Evolutionary conservation across 2,113 vertebrate species (phyloP), one percentile per base, ranked within the genome.

Genomic region (Campylomormyrus numenius): DNA sequence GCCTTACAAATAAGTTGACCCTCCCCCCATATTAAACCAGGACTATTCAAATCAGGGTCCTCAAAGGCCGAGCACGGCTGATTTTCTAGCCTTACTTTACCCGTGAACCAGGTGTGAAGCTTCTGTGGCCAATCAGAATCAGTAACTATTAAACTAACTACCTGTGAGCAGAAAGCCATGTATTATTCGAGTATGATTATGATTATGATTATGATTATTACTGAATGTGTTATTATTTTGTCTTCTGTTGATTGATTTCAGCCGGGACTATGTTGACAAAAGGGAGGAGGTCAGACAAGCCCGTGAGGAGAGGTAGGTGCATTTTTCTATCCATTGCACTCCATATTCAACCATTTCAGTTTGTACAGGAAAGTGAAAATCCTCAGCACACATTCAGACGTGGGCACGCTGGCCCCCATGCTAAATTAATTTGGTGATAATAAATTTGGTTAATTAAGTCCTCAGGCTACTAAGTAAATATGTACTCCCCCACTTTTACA

Each of bases 301-400:
- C 90, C 96, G 98, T 95, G 98, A 98, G 95, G 97, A 99, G 92
- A 98, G 98, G 98, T 99, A 94, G 93, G 96, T 95, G 17, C 3
- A n/a, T 87, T 90, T 74, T 83, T 56, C 77, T 52, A 45, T 77
- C 35, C 35, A 89, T 70, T 13, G 8, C 66, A 19, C 50, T 15
- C 11, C 46, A n/a, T 19, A 24, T 11, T 74, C 6, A 24, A 8
- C 11, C 3, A 11, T 89, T 85, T 48, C 45, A 42, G 39, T 83
- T 45, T 21, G 35, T n/a, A 45, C 3, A 13, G 10, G 15, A 35
- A 48, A 45, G 24, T n/a, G 3, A 85, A 84, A 24, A 10, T 85
- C 5, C 2, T n/a, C 85, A 87, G 48, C n/a, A 87, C 3, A 31
- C 48, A 46, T 52, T 85, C 45, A 19, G 31, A 83, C 3, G 19